These are phyloP conservation scores for Melanostoma scalare DNA, from an alignment of 2,888 invertebrate species.

Conservation along the genomic window DNA sequence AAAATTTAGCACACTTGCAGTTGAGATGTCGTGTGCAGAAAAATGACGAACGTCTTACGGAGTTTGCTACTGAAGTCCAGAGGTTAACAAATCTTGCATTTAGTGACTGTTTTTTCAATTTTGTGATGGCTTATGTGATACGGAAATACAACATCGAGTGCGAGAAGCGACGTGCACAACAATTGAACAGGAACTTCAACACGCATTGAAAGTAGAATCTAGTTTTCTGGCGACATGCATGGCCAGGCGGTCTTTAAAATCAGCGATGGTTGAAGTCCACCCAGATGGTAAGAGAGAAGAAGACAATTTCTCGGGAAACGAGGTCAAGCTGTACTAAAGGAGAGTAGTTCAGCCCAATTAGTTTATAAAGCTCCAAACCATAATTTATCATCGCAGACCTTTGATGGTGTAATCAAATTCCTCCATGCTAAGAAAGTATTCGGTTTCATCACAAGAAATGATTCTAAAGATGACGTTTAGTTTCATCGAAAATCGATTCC, in stretches of 20 bases:
- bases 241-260: background rate
- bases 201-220: slow-evolving; percentile 6
- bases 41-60: too few species aligned
- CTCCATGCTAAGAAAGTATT: background rate
- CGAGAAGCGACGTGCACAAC: background rate
- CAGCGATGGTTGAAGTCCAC: background rate
- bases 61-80: slow-evolving; percentile 17
- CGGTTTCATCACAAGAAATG: background rate
- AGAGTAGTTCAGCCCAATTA: background rate
- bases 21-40: too few species aligned
- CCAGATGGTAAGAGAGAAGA: too few species aligned
- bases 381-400: background rate
- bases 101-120: slow-evolving; percentile 7
- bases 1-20: too few species aligned
- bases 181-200: background rate
- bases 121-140: slow-evolving; percentile 8
- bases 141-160: slow-evolving; percentile 6
- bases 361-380: background rate
- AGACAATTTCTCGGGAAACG: background rate
- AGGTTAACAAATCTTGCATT: background rate
- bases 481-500: background rate
- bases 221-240: background rate
- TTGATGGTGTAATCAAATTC: background rate
- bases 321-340: background rate
- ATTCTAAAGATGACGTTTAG: background rate